These are phyloP conservation scores for Drosophila persimilis DNA, from an alignment of 1,140 invertebrate genomes.

Conservation along the genomic window DNA sequence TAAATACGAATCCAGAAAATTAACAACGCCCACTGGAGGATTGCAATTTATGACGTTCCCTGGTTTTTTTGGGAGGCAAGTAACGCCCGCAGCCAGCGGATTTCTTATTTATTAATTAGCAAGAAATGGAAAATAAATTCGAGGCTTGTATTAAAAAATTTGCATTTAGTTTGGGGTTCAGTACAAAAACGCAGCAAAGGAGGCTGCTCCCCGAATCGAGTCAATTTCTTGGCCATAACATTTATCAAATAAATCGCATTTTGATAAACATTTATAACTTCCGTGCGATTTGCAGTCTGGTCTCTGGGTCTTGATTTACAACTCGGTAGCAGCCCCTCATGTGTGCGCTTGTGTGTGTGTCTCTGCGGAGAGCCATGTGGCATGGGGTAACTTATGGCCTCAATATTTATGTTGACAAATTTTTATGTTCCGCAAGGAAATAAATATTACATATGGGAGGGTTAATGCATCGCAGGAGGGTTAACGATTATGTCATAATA, in stretches of 20 bases:
- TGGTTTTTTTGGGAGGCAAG: slow-evolving; percentile 20
- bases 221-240: slow-evolving; percentile 51
- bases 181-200: background rate
- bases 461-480: slow-evolving; percentile 4
- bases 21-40: slow-evolving; percentile 71
- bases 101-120: slow-evolving; percentile 78
- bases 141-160: slow-evolving; percentile 61
- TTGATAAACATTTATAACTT: slow-evolving; percentile 76
- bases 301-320: slow-evolving; percentile 54
- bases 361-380: background rate
- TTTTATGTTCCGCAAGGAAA: slow-evolving; percentile 38
- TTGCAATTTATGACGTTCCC: slow-evolving; percentile 68
- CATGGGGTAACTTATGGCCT: slow-evolving; percentile 48
- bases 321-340: slow-evolving; percentile 27
- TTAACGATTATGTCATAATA: slow-evolving; percentile 37
- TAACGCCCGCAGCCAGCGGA: slow-evolving; percentile 47
- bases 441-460: slow-evolving; percentile 16
- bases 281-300: slow-evolving; percentile 62
- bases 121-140: slow-evolving; percentile 66
- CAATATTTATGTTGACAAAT: slow-evolving; percentile 68
- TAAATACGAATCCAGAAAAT: slow-evolving; percentile 77
- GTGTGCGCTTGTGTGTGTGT: background rate
- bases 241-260: slow-evolving; percentile 69
- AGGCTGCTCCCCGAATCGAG: slow-evolving; percentile 5
- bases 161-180: slow-evolving; percentile 43